A percentile compares a stretch with the other conserved stretches of the same genome.
Conservation (phyloP, 2,797 vertebrate species). For the Tamandua tetradactyla region DNA sequence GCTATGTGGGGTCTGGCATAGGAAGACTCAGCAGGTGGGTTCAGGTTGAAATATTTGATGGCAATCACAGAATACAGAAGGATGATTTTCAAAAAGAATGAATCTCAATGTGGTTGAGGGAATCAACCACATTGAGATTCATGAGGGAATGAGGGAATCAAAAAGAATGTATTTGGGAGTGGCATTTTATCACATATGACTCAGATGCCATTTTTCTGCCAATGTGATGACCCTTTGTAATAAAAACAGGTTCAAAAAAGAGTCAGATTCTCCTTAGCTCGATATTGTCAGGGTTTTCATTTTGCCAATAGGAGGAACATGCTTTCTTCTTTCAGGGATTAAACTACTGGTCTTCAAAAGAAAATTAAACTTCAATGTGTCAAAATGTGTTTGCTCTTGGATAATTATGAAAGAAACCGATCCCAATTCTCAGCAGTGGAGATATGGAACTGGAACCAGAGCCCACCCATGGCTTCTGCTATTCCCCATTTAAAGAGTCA, state of each 20-base stretch:
- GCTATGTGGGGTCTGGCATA: not conserved
- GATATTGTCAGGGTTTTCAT: not conserved
- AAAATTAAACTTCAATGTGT: not conserved
- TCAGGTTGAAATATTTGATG: not conserved
- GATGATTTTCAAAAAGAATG: not conserved
- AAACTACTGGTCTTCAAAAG: not conserved
- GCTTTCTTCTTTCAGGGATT: not conserved
- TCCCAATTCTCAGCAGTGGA: not conserved
- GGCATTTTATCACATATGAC: not conserved
- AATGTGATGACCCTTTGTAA: not conserved
- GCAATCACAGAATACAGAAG: not conserved
- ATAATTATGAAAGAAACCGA: not conserved
- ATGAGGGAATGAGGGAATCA: not conserved
- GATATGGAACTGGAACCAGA: not conserved
- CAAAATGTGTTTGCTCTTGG: not conserved
- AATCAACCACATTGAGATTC: no score
- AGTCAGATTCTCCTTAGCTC: not conserved
- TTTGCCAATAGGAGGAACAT: not conserved
- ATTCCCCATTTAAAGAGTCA: not conserved
- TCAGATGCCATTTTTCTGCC: not conserved
- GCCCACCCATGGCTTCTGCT: not conserved
- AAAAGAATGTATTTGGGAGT: not conserved
- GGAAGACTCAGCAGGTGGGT: not conserved
- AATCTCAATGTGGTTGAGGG: not conserved
- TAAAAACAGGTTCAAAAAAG: not conserved